Conservation (phyloP, 2,113 vertebrate species). For the Stegostoma tigrinum region DNA sequence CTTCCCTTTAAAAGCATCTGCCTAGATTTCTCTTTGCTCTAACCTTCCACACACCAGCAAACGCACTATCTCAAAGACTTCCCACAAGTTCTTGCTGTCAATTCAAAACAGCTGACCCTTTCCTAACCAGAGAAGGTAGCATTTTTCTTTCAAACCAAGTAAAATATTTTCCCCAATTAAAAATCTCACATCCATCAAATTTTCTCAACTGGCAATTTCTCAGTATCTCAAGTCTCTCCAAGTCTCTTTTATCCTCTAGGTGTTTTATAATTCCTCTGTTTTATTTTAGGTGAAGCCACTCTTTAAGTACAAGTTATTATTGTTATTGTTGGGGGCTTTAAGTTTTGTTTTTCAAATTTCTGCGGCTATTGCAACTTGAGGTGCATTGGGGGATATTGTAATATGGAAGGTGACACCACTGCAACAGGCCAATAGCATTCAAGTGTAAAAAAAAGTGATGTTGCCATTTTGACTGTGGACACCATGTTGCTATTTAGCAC, state of each 20-base stretch:
- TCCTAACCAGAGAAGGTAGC: background rate
- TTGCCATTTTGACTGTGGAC: background rate
- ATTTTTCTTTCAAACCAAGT: background rate
- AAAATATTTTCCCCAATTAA: background rate
- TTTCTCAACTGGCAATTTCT: background rate
- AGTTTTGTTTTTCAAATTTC: background rate
- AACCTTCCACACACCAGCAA: background rate
- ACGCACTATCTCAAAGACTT: background rate
- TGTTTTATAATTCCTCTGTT: background rate
- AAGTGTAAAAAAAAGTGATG: background rate
- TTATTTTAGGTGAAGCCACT: background rate
- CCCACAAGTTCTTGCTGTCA: background rate
- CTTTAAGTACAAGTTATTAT: background rate
- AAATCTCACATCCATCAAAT: background rate
- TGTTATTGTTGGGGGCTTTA: background rate
- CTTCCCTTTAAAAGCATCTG: background rate
- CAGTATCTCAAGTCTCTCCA: background rate
- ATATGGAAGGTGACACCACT: background rate
- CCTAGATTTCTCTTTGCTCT: background rate
- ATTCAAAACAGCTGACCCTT: background rate
- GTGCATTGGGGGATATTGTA: background rate
- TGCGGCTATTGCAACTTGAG: background rate
- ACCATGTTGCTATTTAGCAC: background rate
- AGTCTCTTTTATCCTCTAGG: background rate
- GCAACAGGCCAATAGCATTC: background rate